Conservation (phyloP, 1,140 invertebrate genomes). For the Piezodorus guildinii region DNA sequence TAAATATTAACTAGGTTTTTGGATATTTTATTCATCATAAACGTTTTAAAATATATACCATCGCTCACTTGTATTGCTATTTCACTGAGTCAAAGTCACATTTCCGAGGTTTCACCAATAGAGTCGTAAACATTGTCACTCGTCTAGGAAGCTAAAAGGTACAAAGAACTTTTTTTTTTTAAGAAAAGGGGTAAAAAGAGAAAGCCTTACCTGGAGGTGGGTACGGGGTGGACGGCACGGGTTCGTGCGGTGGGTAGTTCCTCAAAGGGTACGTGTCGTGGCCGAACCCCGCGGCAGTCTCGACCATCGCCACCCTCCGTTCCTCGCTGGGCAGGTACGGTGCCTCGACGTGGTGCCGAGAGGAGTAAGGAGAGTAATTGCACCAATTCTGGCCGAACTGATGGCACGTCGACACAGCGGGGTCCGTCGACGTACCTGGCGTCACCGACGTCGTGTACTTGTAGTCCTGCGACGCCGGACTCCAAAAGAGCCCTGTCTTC, state of each 20-base stretch:
- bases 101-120: no score
- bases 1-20: no score
- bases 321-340: constrained; percentile 36
- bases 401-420: constrained; percentile 48
- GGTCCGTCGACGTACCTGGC: constrained; percentile 41
- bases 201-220: constrained; percentile 56
- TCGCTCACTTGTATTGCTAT: no score
- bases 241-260: constrained; percentile 58
- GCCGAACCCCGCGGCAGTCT: constrained; percentile 48
- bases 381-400: constrained; percentile 60
- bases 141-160: no score
- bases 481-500: constrained; percentile 53
- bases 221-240: constrained; percentile 64
- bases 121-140: no score
- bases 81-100: no score
- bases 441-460: constrained; percentile 42
- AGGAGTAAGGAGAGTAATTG: constrained; percentile 50
- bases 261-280: constrained; percentile 64
- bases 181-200: background rate
- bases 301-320: constrained; percentile 29
- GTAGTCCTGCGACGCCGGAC: constrained; percentile 48
- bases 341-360: constrained; percentile 46
- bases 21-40: no score
- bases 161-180: background rate
- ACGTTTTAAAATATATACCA: no score